Evolutionary conservation across 30 jellyfish, hydroid and myxozoan genomes (phyloP), one percentile per base, ranked within the genome.

Genomic region (Chrysaora quinquecirrha): DNA sequence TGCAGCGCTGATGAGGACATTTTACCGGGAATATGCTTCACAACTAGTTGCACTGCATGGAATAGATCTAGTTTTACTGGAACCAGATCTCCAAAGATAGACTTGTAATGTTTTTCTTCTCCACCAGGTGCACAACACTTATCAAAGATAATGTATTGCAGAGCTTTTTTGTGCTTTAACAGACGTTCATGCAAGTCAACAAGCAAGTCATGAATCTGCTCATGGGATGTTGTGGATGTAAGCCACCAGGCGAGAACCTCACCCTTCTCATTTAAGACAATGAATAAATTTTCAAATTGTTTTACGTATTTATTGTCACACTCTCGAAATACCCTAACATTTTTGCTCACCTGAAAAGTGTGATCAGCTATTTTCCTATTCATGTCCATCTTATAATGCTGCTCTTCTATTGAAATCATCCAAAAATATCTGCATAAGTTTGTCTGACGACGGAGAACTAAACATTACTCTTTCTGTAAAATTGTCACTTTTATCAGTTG

Each of bases 41-140:
- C 24, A 19, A 71, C 24, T 30, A 67, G 12, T 30, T 67, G 80
- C n/a, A 31, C 70, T 12, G 80, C 83, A 34, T 71, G 83, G 24
- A 71, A 71, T 14, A 71, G 47, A 38, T 71, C 83, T 0, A 71
- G 29, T 14, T 71, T 71, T 22, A 71, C 0, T 20, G 21, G 30
- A 30, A 58, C 19, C 10, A 12, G 10, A 16, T 23, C 30, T 10
- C 1, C 31, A 43, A 71, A 71, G 25, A n/a, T 9, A 71, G 32
- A 27, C n/a, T 38, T 38, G 54, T 38, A 38, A 38, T 3, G 54
- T 3, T 3, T 38, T 3, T 38, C 54, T 38, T 38, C 54, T 38
- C 54, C 54, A 38, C 54, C 54, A 38, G 54, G 54, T 38, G 11
- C 54, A 19, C 71, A 58, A 25, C 71, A 58, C 7, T 58, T 58